Base-by-base conservation (phyloP, 2,888 invertebrate genomes). In the Palloptera scutellata region DNA sequence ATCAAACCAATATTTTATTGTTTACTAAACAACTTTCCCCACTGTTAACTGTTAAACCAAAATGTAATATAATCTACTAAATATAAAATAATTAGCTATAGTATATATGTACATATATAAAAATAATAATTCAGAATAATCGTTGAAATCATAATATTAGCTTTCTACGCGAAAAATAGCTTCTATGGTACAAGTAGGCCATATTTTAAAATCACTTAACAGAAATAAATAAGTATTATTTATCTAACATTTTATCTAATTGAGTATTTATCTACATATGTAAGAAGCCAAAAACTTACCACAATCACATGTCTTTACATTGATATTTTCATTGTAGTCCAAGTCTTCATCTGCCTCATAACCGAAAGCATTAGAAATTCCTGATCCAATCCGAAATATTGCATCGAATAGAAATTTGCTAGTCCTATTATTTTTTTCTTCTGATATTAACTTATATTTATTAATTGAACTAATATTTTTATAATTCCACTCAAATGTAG, bases 351-450 rank as follows among this genome's bases (percentile, higher is more conserved):
- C 88, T 64, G 70, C 54, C 11, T 87, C 88, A 61, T 87, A 87
- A 55, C 87, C 82, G 51, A 84, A 84, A 41, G 78, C 82, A 73
- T 78, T 81, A 45, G 79, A 79, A 61, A 84, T 75, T 30, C 82
- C 87, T 74, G 65, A 87, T 77, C 90, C 90, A 72, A 91, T 85
- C 12, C 91, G 90, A 81, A 92, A 91, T 69, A 92, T 86, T 41
- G 91, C 88, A 79, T 92, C 92, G 80, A 92, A 92, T 66, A 92
- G 86, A 82, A 92, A 91, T 81, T 89, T 87, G 72, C 89, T 88
- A 9, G 88, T 87, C 77, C 91, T 87, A 78, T 89, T 89, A 17
- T 64, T 67, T 6, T 52, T 11, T 52, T 69, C 71, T 54, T 45
- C 64, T 65, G 42, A 41, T 40, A 15, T 40, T 8, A 40, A 4